Evolutionary conservation across 2,888 invertebrate genomes (phyloP), one percentile per base, ranked within the genome.

Genomic region (Caenorhabditis sp.): DNA sequence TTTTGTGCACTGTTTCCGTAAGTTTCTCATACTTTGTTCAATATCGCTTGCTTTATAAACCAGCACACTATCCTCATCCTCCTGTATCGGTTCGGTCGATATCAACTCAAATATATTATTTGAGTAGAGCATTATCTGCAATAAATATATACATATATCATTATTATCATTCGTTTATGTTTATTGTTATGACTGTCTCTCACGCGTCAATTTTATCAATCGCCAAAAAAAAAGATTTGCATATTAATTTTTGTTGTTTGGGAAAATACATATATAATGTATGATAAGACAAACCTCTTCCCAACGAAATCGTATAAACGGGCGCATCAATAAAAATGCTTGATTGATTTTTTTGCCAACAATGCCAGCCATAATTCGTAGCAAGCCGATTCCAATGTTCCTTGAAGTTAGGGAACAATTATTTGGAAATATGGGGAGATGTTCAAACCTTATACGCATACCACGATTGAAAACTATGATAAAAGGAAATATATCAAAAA

Each of bases 401-500:
- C 93, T 91, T 17, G 94, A 93, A 68, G 21, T 23, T 31, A 31
- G 10, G 31, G 31, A 4, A 31, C 10, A 4, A 31, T 31, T 31
- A 31, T 31, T n/a, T n/a, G n/a, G n/a, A 21, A 20, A 23, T 21
- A 10, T 8, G 12, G 7, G 38, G n/a, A 60, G 49, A 20, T 14
- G 23, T 54, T 26, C 56, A 53, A 53, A 81, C 81, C 81, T 67
- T 67, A 82, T 82, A 52, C 81, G 67, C 81, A 82, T 82, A 70
- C 81, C 87, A 81, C 87, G 94, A 93, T 94, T 94, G 89, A 97
- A 97, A 53, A 96, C 95, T 81, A 97, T 93, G 89, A 95, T 95
- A 91, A 97, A 97, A 1, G 97, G 97, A 89, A 97, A 97, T 87
- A 97, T 94, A 89, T 97, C 95, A 86, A 97, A 95, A 57, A 97